Base-by-base conservation (phyloP, 2,888 invertebrate genomes). In the Drosophila percnosoma region DNA sequence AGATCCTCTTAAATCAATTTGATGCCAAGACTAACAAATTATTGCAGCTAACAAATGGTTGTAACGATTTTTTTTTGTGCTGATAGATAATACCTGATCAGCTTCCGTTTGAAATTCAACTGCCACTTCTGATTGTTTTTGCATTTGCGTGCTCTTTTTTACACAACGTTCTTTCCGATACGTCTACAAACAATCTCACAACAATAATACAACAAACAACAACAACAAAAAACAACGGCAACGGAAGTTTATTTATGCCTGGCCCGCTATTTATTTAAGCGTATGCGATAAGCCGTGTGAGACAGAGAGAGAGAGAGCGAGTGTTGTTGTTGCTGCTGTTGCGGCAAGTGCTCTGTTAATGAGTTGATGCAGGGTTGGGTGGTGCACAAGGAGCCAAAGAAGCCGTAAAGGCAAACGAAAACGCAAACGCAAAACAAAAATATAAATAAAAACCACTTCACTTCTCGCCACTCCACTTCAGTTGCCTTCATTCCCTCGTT, bases 171-270 rank as follows among this genome's bases (percentile, higher is more conserved):
- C 33, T 64, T 65, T 74, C 52, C 13, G 29, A 36, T 40, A 58
- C 67, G 51, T 33, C 29, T 33, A 15, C 48, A 84, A 88, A 85
- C 71, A 82, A 82, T 58, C 60, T 33, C 49, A 29, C 58, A 65
- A 69, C 57, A 77, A 69, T 55, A 78, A 58, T 60, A 53, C 24
- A 34, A 57, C 54, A 45, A 68, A 64, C 59, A 68, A 66, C 36
- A 66, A 68, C 15, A 51, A 65, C 59, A 48, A 62, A 64, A 48
- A 65, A 68, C 68, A 74, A 82, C 55, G 60, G 55, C 87, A 89
- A 82, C 87, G 87, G 87, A 87, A 87, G 90, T 87, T 87, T 89
- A 87, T 90, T 87, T 87, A 87, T 90, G 89, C 75, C 89, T 67
- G 75, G 65, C 68, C 69, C 75, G 72, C 57, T 87, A 74, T 89